Base-by-base conservation (phyloP, 2,113 vertebrate species). In the Notarius lentiginosus region DNA sequence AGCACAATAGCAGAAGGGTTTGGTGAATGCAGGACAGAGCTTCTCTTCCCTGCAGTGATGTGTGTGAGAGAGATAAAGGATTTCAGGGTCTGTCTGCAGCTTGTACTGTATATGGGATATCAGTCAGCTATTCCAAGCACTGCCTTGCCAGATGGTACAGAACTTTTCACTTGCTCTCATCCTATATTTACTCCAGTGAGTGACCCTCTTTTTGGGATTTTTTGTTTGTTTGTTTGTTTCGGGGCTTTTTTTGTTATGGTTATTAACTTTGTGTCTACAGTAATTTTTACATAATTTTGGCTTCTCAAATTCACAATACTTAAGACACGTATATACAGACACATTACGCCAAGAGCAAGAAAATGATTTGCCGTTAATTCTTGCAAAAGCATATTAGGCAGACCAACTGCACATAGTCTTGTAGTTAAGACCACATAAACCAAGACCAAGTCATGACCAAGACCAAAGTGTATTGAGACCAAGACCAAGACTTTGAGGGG, bases 1-100 rank as follows among this genome's bases (percentile, higher is more conserved):
- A 91, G 90, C 92, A 91, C 91, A 86, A 56, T 82, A 56, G 63
- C 84, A 80, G 15, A 53, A 53, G 73, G 58, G 0, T 80, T 84
- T 81, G 85, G 53, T 80, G 79, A 63, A 70, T 58, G 24, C 80
- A 65, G 20, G 34, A 88, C 73, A 82, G 85, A 30, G 53, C 55
- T 81, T 51, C 75, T 55, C 12, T 72, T 58, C 58, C 11, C 5
- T 66, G 55, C 30, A n/a, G 27, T 85, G 68, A 68, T 0, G 14
- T 70, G 20, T 70, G 14, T n/a, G 5, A 70, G 55, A n/a, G 73
- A 87, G 87, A 77, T 87, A 30, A n/a, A 9, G 63, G 61, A 84
- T 83, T 51, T 87, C 79, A 75, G 68, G 9, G 30, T 41, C 9
- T 60, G 55, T 30, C n/a, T 34, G 63, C 9, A 30, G 82, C 8